These are phyloP conservation scores for Teinopalpus imperialis DNA, from an alignment of 2,888 invertebrate genomes.

Conservation along the genomic window DNA sequence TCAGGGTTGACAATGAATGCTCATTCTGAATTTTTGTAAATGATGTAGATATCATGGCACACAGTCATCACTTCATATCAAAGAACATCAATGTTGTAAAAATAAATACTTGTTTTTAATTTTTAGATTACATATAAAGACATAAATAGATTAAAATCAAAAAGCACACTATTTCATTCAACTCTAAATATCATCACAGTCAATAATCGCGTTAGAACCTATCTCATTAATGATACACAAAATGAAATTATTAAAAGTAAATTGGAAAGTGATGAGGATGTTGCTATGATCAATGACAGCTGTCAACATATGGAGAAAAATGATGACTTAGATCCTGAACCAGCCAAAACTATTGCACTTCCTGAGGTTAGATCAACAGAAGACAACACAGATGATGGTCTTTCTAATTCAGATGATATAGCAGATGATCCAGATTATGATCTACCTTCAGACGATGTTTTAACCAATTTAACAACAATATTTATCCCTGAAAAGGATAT, in stretches of 20 bases:
- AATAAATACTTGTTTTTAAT: no score
- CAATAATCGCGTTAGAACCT: slow-evolving; percentile 41
- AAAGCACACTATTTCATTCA: slow-evolving; percentile 37
- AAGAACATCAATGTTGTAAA: no score
- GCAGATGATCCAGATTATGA: slow-evolving; percentile 4
- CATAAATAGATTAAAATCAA: slow-evolving; percentile 46
- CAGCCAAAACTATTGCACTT: not conserved
- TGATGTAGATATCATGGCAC: no score
- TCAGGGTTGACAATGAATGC: no score
- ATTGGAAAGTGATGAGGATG: not conserved
- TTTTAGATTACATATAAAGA: slow-evolving; percentile 40
- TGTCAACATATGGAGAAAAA: not conserved
- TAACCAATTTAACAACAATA: slow-evolving; percentile 3
- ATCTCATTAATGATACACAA: slow-evolving; percentile 23
- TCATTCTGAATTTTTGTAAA: no score
- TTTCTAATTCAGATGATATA: not conserved
- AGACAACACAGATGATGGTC: not conserved
- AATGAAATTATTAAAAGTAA: slow-evolving; percentile 1
- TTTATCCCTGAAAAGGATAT: slow-evolving; percentile 16
- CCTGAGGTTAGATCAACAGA: not conserved
- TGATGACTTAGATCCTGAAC: not conserved
- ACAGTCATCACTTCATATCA: no score
- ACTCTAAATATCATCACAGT: slow-evolving; percentile 36
- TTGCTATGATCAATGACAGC: not conserved
- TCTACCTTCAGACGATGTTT: not conserved